Base-by-base conservation (phyloP, 2,888 invertebrate species). In the Lathronympha strigana region DNA sequence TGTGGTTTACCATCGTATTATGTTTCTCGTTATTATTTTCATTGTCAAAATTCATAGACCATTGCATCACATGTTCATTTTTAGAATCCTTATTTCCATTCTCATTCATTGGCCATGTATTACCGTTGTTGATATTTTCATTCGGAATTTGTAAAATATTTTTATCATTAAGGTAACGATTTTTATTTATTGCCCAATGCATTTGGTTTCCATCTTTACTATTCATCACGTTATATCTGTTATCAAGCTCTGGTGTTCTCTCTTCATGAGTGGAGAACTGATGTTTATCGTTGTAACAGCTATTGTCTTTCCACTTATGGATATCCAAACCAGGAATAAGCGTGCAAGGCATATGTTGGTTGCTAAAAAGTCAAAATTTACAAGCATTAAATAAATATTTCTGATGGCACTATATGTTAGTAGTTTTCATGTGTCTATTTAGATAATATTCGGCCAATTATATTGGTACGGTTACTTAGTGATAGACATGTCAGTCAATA, bases 291-390 rank as follows among this genome's bases (percentile, higher is more conserved):
- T 73, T 74, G 15, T 69, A 73, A 43, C 86, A 87, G 58, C 76
- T 80, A 31, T 68, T 67, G 58, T 87, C 87, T 19, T 73, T 73
- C 87, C 87, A 87, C 69, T 76, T 78, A 2, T 68, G 72, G 9
- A 87, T 68, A 61, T 86, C 84, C 0, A 75, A 68, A 2, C 81
- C 77, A 11, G 72, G 71, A 9, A 86, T 81, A 62, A 82, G 79
- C 0, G 73, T 67, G 63, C 87, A 87, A 0, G 81, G 78, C 0
- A 81, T 71, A 1, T 78, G 83, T 60, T 76, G 73, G 57, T 87
- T 87, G 28, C 87, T 87, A 78, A 13, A 75, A 82, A 66, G 17
- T 11, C 8, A 21, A 13, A 45, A 45, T n/a, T n/a, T n/a, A n/a
- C n/a, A n/a, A n/a, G n/a, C n/a, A n/a, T n/a, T n/a, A n/a, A n/a